phyloP scores from a whole-genome alignment of 2,797 vertebrate genomes.

The Pempheris klunzingeri region DNA sequence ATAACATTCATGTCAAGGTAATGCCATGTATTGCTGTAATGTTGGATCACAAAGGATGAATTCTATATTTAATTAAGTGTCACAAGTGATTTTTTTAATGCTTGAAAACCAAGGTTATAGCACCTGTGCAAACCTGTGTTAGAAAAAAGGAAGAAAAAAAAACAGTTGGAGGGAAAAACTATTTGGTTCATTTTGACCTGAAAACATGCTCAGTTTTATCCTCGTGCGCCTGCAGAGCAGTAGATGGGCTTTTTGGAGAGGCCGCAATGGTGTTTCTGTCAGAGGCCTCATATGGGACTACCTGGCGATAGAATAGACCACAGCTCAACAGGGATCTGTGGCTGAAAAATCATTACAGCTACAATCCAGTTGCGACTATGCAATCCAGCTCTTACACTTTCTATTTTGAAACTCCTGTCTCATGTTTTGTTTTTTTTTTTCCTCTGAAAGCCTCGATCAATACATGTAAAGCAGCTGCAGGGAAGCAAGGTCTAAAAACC shows the following conservation, averaged over 20 bases:
- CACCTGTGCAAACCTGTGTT: background rate
- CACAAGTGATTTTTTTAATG: slow-evolving; percentile 7
- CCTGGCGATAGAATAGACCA: slow-evolving; percentile 67
- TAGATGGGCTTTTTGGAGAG: slow-evolving; percentile 75
- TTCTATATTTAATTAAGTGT: slow-evolving; percentile 6
- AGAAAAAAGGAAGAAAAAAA: background rate
- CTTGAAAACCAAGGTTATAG: background rate
- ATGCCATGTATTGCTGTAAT: slow-evolving; percentile 10
- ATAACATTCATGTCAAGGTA: slow-evolving; percentile 28
- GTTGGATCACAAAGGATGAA: slow-evolving; percentile 11
- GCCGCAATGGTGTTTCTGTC: slow-evolving; percentile 61
- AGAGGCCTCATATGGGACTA: slow-evolving; percentile 65
- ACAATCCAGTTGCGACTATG: slow-evolving; percentile 57
- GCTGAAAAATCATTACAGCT: slow-evolving; percentile 68
- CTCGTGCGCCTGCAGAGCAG: slow-evolving; percentile 66
- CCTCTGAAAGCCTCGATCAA: slow-evolving; percentile 37
- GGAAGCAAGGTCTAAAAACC: slow-evolving; percentile 14
- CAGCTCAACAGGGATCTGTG: slow-evolving; percentile 70
- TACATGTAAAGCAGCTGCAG: slow-evolving; percentile 42
- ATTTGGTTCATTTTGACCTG: slow-evolving; percentile 71
- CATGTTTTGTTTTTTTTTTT: slow-evolving; percentile 23
- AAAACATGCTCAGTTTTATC: slow-evolving; percentile 59
- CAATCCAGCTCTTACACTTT: slow-evolving; percentile 27
- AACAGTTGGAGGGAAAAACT: slow-evolving; percentile 24
- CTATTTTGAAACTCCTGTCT: slow-evolving; percentile 29